Percentiles rank a stretch among this genome's conserved stretches.
These are phyloP conservation scores for Xiphorhynchus elegans DNA, from an alignment of 2,113 vertebrate genomes.

Conservation along the genomic window DNA sequence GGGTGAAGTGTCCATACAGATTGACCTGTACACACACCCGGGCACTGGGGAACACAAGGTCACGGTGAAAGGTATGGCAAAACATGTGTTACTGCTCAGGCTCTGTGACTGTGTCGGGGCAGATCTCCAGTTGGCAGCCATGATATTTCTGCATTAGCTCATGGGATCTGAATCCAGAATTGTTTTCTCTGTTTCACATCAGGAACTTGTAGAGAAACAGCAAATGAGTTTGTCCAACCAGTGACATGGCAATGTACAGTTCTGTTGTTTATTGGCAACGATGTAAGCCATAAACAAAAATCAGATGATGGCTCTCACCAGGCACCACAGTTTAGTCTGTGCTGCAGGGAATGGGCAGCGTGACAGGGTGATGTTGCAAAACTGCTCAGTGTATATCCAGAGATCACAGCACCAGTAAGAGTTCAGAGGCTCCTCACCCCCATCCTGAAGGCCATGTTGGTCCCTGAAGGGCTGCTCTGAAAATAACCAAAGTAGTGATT, in stretches of 20 bases:
- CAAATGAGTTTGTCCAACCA: not conserved
- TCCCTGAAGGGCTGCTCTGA: conserved; percentile 6
- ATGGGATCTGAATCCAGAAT: not conserved
- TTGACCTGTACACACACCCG: conserved; percentile 94
- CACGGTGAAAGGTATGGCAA: conserved; percentile 88
- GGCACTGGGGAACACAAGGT: conserved; percentile 93
- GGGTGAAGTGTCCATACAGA: conserved; percentile 93
- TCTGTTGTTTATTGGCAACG: not conserved
- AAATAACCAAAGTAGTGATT: conserved; percentile 39
- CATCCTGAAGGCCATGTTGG: not conserved
- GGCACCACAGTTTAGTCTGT: not conserved
- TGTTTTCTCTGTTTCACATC: not conserved
- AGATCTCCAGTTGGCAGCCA: not conserved
- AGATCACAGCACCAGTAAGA: not conserved
- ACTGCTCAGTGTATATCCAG: not conserved
- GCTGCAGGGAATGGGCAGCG: not conserved
- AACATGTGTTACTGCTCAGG: not conserved
- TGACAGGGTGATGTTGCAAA: not conserved
- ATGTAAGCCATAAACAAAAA: not conserved
- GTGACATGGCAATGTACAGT: not conserved
- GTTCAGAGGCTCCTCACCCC: not conserved
- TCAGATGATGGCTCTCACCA: not conserved
- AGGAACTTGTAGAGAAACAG: not conserved
- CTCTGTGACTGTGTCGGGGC: rapidly evolving
- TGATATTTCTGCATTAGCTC: not conserved